Evolutionary conservation across 2,113 vertebrate species (phyloP).

Genomic region (Lasiurus borealis): DNA sequence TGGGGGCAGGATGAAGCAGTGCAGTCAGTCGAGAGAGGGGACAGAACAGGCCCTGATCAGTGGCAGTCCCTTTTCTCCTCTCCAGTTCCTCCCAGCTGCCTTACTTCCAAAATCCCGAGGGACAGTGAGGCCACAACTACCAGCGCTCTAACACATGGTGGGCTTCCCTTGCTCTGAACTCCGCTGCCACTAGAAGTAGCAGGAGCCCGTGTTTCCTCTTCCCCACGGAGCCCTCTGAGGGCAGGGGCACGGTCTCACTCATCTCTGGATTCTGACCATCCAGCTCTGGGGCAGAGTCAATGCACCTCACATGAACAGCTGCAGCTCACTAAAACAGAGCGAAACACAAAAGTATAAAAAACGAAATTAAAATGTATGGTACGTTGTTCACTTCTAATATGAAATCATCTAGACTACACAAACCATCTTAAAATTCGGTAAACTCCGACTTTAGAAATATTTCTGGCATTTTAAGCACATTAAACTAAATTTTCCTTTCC

Average conservation of each 20-base stretch:
- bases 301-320: neutral
- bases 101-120: neutral
- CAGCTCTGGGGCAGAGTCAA: neutral
- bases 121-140: too few relatives aligned
- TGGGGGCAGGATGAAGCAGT: fast-evolving
- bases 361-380: constrained; percentile 1
- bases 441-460: constrained; percentile 48
- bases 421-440: constrained; percentile 45
- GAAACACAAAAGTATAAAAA: neutral
- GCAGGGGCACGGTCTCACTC: neutral
- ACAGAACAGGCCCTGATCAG: fast-evolving
- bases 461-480: constrained; percentile 34
- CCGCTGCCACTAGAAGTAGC: neutral
- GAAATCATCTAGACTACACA: constrained; percentile 21
- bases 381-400: constrained; percentile 16
- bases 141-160: fast-evolving
- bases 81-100: neutral
- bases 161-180: neutral
- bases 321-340: neutral
- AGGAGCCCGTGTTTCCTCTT: fast-evolving
- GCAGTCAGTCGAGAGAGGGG: neutral
- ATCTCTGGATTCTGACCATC: neutral
- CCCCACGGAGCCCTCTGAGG: neutral
- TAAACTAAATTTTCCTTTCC: constrained; percentile 59
- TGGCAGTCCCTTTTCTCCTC: fast-evolving